Conservation (phyloP, 2,113 vertebrate species). For the Polypterus senegalus region DNA sequence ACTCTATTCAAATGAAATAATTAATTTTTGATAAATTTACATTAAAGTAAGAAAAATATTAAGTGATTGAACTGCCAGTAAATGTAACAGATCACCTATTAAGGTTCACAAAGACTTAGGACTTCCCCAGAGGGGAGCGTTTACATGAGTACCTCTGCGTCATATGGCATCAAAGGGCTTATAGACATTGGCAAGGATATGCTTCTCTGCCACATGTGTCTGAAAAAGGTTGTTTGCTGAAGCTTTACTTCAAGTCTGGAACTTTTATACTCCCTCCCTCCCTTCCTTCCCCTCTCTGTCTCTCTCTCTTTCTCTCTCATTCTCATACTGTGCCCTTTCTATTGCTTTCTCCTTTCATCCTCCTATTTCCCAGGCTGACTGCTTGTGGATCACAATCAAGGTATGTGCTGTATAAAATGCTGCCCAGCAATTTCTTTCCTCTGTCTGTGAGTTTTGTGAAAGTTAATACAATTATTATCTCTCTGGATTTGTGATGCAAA, state of each 20-base stretch:
- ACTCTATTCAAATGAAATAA: neutral
- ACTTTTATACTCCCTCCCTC: constrained; percentile 24
- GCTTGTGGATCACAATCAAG: constrained; percentile 34
- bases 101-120: constrained; percentile 28
- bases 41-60: neutral
- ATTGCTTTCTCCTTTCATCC: constrained; percentile 13
- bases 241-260: constrained; percentile 29
- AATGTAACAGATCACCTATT: constrained; percentile 30
- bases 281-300: constrained; percentile 15
- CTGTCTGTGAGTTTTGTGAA: neutral
- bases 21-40: neutral
- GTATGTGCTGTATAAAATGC: constrained; percentile 32
- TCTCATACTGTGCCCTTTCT: constrained; percentile 9
- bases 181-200: constrained; percentile 32
- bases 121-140: constrained; percentile 39
- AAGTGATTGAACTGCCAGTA: constrained; percentile 8
- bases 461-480: neutral
- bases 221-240: constrained; percentile 39
- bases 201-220: constrained; percentile 34
- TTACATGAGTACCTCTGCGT: constrained; percentile 38
- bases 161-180: constrained; percentile 40
- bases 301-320: constrained; percentile 13
- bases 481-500: neutral
- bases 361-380: constrained; percentile 18
- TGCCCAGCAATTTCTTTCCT: constrained; percentile 15